Conservation (phyloP, 2,113 vertebrate species). For the Calypte anna region DNA sequence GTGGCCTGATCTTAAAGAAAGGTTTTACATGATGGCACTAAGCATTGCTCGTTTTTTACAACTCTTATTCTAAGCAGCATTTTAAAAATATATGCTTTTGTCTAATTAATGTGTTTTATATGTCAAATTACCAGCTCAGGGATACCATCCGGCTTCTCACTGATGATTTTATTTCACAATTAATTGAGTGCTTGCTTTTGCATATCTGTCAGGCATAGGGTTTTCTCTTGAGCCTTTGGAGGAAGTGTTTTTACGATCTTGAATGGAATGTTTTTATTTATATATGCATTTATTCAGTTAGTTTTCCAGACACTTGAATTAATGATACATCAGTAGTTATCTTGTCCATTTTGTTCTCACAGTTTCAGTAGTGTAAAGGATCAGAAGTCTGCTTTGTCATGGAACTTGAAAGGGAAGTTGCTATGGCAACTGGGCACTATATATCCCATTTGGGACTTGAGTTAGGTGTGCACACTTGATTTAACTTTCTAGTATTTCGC, state of each 20-base stretch:
- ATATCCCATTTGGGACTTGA: neutral
- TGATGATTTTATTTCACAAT: neutral
- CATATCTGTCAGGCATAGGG: neutral
- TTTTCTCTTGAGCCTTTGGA: neutral
- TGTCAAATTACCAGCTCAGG: neutral
- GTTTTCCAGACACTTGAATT: neutral
- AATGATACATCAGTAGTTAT: neutral
- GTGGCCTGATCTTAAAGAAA: neutral
- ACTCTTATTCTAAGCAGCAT: neutral
- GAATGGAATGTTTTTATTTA: neutral
- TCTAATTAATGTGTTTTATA: neutral
- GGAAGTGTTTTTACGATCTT: accelerated
- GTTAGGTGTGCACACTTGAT: neutral
- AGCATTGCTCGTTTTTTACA: neutral
- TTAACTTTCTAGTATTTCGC: neutral
- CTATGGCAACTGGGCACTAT: neutral
- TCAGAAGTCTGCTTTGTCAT: neutral
- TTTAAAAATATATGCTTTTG: neutral
- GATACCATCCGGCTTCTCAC: neutral
- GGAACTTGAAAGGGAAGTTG: neutral
- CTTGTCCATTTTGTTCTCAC: neutral
- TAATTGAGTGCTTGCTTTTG: neutral
- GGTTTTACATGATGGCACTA: neutral
- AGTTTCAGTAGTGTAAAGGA: neutral
- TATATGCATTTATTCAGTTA: neutral